Evolutionary conservation across 2,797 vertebrate species (phyloP).

Genomic region (Chiloscyllium punctatum): DNA sequence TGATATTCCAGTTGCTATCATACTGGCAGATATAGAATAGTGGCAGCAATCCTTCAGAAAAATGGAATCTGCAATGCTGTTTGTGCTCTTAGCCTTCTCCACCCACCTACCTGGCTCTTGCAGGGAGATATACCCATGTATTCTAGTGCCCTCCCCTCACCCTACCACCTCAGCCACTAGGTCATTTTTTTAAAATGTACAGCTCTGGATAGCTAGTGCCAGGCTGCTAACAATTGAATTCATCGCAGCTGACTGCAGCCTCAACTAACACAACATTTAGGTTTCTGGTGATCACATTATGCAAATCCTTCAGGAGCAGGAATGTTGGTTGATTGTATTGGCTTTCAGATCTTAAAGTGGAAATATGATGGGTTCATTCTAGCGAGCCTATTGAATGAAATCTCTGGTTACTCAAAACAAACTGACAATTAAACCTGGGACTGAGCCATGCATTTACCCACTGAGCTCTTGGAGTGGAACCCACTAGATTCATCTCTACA

Average conservation of each 20-base stretch:
- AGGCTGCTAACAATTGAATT: background rate
- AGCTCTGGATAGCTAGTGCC: background rate
- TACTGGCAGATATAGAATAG: background rate
- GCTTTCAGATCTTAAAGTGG: background rate
- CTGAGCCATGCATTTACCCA: background rate
- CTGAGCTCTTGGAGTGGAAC: background rate
- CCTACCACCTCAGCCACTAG: background rate
- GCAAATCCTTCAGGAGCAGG: background rate
- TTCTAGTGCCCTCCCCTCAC: background rate
- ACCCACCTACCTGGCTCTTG: background rate
- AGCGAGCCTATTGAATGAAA: background rate
- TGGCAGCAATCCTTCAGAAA: background rate
- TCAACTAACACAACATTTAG: background rate
- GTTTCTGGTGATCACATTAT: background rate
- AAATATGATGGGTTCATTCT: background rate
- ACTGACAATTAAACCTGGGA: background rate
- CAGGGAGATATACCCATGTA: background rate
- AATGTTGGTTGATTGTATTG: background rate
- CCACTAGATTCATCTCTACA: background rate
- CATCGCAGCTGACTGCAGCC: background rate
- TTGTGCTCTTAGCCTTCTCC: background rate
- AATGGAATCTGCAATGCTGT: background rate
- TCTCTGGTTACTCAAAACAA: background rate
- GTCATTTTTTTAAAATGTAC: background rate
- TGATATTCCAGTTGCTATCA: background rate